phyloP scores from a whole-genome alignment of 2,797 vertebrate genomes.

The Pseudotriccus pelzelni region DNA sequence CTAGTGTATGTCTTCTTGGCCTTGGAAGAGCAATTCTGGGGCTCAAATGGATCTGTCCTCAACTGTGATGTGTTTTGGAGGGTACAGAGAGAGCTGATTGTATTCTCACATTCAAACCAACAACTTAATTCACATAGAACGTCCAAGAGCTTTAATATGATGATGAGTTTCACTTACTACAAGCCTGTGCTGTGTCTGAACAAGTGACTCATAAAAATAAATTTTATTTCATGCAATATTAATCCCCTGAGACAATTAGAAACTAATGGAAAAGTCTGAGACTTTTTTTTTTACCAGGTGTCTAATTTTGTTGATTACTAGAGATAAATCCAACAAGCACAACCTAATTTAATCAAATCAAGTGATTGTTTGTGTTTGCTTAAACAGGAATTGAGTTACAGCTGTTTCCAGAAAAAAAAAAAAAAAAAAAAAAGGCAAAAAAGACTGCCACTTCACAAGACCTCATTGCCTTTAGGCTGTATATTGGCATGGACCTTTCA shows the following conservation, averaged over 20 bases:
- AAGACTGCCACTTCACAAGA: neutral
- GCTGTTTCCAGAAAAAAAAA: neutral
- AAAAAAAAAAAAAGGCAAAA: neutral
- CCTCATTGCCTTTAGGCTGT: neutral
- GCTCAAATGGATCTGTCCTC: neutral
- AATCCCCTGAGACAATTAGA: constrained; percentile 51
- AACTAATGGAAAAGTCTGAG: constrained; percentile 25
- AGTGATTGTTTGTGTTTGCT: constrained; percentile 49
- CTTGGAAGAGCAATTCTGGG: neutral
- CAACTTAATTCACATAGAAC: neutral
- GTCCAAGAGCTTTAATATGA: neutral
- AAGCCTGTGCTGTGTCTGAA: neutral
- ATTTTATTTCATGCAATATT: constrained; percentile 44
- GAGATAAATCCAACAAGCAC: constrained; percentile 48
- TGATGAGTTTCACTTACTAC: neutral
- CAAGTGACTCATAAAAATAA: neutral
- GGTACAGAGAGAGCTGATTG: neutral
- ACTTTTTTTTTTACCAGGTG: constrained; percentile 11
- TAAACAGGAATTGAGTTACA: constrained; percentile 61
- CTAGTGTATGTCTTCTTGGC: neutral
- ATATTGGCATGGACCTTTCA: neutral
- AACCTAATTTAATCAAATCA: constrained; percentile 64
- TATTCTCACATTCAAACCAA: neutral
- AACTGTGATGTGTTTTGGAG: neutral
- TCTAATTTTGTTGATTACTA: constrained; percentile 57